Evolutionary conservation across 2,113 vertebrate genomes (phyloP), one percentile per base, ranked within the genome.

Genomic region (Colistium nudipinnis): DNA sequence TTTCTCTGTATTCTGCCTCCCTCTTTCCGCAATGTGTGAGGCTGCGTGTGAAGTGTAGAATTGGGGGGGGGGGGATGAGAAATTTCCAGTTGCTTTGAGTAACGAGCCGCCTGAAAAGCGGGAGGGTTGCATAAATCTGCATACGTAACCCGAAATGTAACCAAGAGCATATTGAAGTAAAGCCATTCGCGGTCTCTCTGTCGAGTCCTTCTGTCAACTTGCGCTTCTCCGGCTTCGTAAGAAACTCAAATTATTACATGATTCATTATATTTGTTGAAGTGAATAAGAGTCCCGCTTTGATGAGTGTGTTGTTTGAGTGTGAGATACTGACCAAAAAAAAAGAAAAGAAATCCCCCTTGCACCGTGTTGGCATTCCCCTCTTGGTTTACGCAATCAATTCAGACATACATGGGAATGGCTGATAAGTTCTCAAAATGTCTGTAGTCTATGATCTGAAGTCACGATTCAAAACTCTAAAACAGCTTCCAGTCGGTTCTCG

Each of bases 11-110:
- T 82, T 82, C 64, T 82, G 27, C 6, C 48, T 60, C 62, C 52
- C 59, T 56, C 52, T 70, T 43, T n/a, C n/a, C n/a, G 64, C 14
- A 59, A 73, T 49, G 31, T 35, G 60, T 51, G 59, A 67, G 43
- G 38, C 78, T 56, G 65, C 30, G 57, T 77, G 49, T 28, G 33
- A 72, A 76, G 59, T 78, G 69, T 14, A 38, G 59, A 80, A 77
- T 70, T 56, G 60, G 55, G 35, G 24, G n/a, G 38, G 35, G 19
- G 33, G 4, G 28, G 70, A 69, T 75, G 70, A 78, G 38, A 75
- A 74, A 81, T 76, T 78, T 83, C 28, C 54, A 78, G 76, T 78
- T 65, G 82, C 81, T 83, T 80, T 75, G 70, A 83, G 76, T 76
- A 70, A 84, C 52, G 41, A 83, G 74, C 56, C 52, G 71, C 57